phyloP scores from a whole-genome alignment of 2,797 vertebrate species.

The Poeciliopsis paucimaculata region DNA sequence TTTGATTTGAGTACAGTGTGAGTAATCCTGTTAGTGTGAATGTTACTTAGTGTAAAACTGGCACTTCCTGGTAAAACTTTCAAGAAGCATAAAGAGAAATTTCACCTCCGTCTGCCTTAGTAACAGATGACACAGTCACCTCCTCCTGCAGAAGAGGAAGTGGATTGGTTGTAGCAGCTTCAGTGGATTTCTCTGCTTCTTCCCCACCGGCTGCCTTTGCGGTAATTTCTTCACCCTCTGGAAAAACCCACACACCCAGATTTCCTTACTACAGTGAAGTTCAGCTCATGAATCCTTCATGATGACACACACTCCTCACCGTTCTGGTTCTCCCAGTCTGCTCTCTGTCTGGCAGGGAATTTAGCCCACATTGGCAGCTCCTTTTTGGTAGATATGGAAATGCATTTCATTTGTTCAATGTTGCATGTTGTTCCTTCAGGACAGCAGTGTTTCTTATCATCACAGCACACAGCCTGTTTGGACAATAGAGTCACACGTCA shows the following conservation, averaged over 20 bases:
- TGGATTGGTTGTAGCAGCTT: constrained; percentile 17
- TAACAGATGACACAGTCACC: constrained; percentile 22
- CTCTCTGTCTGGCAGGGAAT: constrained; percentile 61
- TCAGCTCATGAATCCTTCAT: not conserved
- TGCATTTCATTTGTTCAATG: constrained; percentile 67
- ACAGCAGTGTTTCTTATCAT: constrained; percentile 88
- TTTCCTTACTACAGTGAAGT: not conserved
- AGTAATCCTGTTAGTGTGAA: not conserved
- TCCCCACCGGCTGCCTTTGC: not conserved
- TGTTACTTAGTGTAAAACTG: not conserved
- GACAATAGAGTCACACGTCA: constrained; percentile 17
- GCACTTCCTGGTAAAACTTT: not conserved
- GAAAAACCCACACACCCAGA: constrained; percentile 6
- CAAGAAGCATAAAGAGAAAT: not conserved
- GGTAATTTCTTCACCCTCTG: constrained; percentile 29
- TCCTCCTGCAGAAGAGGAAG: constrained; percentile 29
- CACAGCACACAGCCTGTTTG: constrained; percentile 86
- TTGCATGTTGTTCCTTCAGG: constrained; percentile 82
- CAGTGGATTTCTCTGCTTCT: constrained; percentile 12
- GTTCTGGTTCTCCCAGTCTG: constrained; percentile 72
- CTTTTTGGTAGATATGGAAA: constrained; percentile 51
- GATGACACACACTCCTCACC: not conserved
- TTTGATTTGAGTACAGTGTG: not conserved
- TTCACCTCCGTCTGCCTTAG: constrained; percentile 31
- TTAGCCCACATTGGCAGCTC: constrained; percentile 76